Evolutionary conservation across 1,140 invertebrate genomes (phyloP).

Genomic region (Limonius californicus): DNA sequence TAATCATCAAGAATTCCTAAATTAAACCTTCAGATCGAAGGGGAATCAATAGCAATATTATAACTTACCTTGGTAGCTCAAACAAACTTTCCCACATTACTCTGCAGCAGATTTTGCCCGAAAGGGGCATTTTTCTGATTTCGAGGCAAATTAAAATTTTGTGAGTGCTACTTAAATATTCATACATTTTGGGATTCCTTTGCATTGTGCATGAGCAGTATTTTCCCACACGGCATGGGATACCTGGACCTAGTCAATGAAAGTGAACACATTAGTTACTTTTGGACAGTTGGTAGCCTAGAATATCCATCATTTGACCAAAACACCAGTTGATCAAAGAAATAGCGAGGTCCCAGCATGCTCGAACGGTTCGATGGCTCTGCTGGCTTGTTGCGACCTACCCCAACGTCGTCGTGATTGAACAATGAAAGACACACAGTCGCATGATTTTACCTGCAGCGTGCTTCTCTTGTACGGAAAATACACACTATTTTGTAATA

Average conservation of each 20-base stretch:
- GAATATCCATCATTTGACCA: slow-evolving; percentile 41
- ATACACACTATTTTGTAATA: no score
- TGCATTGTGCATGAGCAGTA: not conserved
- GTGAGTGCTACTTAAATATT: no score
- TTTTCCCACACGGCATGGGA: slow-evolving; percentile 34
- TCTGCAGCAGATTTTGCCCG: no score
- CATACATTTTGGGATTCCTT: no score
- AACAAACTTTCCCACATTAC: no score
- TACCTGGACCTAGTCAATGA: slow-evolving; percentile 35
- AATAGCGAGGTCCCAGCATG: not conserved
- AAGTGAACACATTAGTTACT: slow-evolving; percentile 33
- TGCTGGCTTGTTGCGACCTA: slow-evolving; percentile 32
- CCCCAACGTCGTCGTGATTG: slow-evolving; percentile 33
- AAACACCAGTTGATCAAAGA: slow-evolving; percentile 32
- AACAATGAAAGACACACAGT: slow-evolving; percentile 30
- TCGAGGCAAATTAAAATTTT: no score
- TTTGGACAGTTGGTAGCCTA: slow-evolving; percentile 38
- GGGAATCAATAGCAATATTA: no score
- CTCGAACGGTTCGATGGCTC: slow-evolving; percentile 14
- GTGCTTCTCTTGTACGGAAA: slow-evolving; percentile 24
- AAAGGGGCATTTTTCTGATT: no score
- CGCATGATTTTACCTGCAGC: slow-evolving; percentile 23
- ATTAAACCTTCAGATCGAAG: no score
- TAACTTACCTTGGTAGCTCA: no score
- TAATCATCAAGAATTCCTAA: no score